phyloP scores from a whole-genome alignment of 1,140 invertebrate genomes.

The Drosophila bipectinata region DNA sequence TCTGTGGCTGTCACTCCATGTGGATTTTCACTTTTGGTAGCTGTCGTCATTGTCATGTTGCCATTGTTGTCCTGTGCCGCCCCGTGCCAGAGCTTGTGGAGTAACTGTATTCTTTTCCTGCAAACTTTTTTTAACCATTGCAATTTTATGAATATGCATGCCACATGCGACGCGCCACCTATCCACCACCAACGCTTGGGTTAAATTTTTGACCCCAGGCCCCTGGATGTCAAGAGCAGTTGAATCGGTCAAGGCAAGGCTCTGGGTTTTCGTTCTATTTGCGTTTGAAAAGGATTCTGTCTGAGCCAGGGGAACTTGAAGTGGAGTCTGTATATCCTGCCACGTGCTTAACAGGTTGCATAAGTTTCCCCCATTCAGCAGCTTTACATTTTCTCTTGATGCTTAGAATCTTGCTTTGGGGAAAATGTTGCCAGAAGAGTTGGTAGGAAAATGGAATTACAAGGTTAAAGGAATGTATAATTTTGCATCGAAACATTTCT shows the following conservation, averaged over 20 bases:
- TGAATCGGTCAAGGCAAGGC: conserved; percentile 64
- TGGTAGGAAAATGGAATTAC: conserved; percentile 8
- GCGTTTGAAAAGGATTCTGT: conserved; percentile 40
- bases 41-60: conserved; percentile 9
- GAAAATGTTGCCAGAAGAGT: conserved; percentile 13
- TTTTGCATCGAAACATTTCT: conserved; percentile 33
- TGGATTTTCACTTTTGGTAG: conserved; percentile 60
- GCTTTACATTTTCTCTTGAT: conserved; percentile 23
- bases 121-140: conserved; percentile 25
- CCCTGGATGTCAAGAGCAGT: conserved; percentile 60
- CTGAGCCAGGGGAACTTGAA: conserved; percentile 30
- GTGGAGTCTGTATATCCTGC: conserved; percentile 11
- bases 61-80: conserved; percentile 32
- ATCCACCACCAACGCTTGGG: neutral
- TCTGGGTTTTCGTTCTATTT: conserved; percentile 37
- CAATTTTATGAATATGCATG: conserved; percentile 73
- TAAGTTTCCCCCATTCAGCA: conserved; percentile 36
- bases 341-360: conserved; percentile 57
- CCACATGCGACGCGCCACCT: conserved; percentile 29
- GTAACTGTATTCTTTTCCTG: conserved; percentile 1
- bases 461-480: conserved; percentile 43
- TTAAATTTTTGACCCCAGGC: conserved; percentile 33
- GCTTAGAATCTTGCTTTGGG: conserved; percentile 28
- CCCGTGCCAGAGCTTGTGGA: conserved; percentile 30
- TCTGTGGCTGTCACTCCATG: conserved; percentile 39